phyloP scores from a whole-genome alignment of 35 echinoderm and acorn worm species.

The Stichopus chloronotus region DNA sequence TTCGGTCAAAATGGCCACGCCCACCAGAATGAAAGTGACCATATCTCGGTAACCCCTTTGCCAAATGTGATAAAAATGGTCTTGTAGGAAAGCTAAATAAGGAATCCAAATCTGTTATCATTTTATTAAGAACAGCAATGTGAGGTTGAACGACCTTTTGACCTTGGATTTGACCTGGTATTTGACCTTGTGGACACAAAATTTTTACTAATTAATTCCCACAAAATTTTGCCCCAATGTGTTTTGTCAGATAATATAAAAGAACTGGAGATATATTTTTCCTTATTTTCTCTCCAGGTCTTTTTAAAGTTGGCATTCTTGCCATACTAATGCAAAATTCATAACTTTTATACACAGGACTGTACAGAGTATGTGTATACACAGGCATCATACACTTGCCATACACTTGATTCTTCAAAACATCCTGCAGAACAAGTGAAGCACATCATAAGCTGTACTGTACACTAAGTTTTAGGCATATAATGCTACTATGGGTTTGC shows the following conservation, averaged over 20 bases:
- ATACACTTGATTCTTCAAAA: neutral
- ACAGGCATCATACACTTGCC: neutral
- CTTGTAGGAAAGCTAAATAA: conserved; percentile 3
- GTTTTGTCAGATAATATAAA: neutral
- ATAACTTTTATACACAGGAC: conserved; percentile 6
- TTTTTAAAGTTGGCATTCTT: neutral
- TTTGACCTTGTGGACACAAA: conserved; percentile 13
- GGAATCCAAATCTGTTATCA: conserved; percentile 22
- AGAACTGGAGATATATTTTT: neutral
- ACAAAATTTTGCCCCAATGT: neutral
- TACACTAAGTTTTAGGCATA: neutral
- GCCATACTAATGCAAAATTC: conserved; percentile 13
- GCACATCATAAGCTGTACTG: neutral
- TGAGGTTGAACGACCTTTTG: conserved; percentile 35
- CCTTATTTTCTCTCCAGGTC: conserved; percentile 4
- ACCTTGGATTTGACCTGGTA: conserved; percentile 8
- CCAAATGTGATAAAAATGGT: conserved; percentile 8
- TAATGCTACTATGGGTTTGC: neutral
- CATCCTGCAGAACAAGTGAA: conserved; percentile 2
- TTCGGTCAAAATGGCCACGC: conserved; percentile 3
- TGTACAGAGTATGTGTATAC: neutral
- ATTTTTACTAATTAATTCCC: neutral
- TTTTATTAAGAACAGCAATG: neutral
- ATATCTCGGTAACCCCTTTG: neutral
- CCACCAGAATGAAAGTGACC: neutral